Conservation (phyloP, 1,140 invertebrate genomes). For the Panagrolaimus sp. region DNA sequence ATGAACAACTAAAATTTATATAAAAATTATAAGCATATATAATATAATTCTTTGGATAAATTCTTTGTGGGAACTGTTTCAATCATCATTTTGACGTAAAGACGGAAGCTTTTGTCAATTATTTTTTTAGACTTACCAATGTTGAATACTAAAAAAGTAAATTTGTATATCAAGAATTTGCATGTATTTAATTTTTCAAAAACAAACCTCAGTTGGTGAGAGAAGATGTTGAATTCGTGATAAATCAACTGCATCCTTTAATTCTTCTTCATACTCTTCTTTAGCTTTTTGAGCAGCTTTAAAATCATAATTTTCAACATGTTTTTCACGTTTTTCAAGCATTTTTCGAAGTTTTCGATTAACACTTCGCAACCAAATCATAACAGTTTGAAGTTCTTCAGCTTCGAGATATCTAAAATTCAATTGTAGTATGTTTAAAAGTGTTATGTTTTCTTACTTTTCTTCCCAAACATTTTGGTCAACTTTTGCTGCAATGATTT, state of each 20-base stretch:
- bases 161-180: background rate
- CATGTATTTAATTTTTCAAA: background rate
- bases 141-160: background rate
- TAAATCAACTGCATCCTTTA: background rate
- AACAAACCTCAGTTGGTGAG: background rate
- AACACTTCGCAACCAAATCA: conserved; percentile 1
- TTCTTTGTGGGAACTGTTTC: background rate
- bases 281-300: conserved; percentile 4
- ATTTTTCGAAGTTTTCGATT: background rate
- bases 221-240: background rate
- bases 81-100: background rate
- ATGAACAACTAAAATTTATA: conserved; percentile 3
- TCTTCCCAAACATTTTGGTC: conserved; percentile 8
- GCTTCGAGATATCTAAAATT: background rate
- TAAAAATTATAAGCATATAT: background rate
- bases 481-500: conserved; percentile 9
- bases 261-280: conserved; percentile 10
- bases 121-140: background rate
- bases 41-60: background rate
- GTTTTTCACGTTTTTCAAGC: conserved; percentile 1
- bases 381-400: conserved; percentile 9
- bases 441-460: background rate
- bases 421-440: background rate
- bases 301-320: conserved; percentile 2
- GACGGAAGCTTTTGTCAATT: background rate